Evolutionary conservation across 2,888 invertebrate species (phyloP).

Genomic region (Trissolcus brochymenae): DNA sequence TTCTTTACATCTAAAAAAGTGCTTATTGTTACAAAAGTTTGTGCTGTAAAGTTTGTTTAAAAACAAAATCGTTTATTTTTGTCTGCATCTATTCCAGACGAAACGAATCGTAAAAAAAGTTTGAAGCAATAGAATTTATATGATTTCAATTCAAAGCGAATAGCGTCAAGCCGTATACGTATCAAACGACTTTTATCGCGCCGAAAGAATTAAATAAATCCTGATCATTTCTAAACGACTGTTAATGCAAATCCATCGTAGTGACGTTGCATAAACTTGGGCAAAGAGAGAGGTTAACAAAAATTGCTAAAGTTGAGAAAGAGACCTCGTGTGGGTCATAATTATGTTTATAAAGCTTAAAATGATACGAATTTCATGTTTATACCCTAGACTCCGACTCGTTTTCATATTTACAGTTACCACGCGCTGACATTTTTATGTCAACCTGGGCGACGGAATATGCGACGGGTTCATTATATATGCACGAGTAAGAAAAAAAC

Average conservation of each 20-base stretch:
- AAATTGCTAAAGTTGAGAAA: slow-evolving; percentile 31
- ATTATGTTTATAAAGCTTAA: slow-evolving; percentile 47
- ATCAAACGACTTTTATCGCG: slow-evolving; percentile 34
- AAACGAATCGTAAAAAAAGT: slow-evolving; percentile 20
- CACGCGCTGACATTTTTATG: slow-evolving; percentile 41
- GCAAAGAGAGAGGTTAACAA: neutral
- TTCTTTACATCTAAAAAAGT: too few species aligned
- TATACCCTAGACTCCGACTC: slow-evolving; percentile 58
- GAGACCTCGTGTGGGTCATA: slow-evolving; percentile 40
- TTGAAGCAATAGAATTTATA: slow-evolving; percentile 28
- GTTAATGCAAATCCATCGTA: slow-evolving; percentile 40
- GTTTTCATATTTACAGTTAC: slow-evolving; percentile 55
- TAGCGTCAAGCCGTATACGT: slow-evolving; percentile 38
- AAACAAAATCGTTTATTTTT: slow-evolving; percentile 1
- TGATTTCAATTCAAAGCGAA: slow-evolving; percentile 25
- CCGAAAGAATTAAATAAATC: slow-evolving; percentile 44
- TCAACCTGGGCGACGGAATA: slow-evolving; percentile 26
- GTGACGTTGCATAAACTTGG: slow-evolving; percentile 15
- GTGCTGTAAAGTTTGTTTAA: neutral
- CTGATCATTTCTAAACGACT: slow-evolving; percentile 35
- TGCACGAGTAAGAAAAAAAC: slow-evolving; percentile 22
- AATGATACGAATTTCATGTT: slow-evolving; percentile 68
- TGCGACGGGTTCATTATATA: slow-evolving; percentile 39
- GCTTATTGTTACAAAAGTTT: too few species aligned
- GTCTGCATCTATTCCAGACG: slow-evolving; percentile 7